Evolutionary conservation across 2,888 invertebrate species (phyloP).

Genomic region (Mimachlamys varia): DNA sequence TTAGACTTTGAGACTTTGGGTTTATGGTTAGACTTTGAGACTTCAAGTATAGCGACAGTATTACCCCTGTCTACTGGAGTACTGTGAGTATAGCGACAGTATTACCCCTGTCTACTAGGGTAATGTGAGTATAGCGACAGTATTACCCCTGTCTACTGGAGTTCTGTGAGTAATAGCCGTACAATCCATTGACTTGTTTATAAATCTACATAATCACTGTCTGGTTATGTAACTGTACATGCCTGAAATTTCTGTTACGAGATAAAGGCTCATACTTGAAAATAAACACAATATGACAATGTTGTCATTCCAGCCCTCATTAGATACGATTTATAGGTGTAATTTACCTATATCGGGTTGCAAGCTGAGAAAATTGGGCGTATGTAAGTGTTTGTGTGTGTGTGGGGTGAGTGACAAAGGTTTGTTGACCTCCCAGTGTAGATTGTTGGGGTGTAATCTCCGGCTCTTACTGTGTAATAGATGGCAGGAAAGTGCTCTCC

Average conservation of each 20-base stretch:
- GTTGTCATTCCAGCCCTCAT: neutral
- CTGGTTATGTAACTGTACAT: neutral
- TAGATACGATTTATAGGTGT: neutral
- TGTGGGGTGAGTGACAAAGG: neutral
- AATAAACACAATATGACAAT: neutral
- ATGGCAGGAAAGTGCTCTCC: neutral
- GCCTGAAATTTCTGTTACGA: neutral
- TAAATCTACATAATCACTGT: no score
- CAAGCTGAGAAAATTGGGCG: conserved; percentile 3
- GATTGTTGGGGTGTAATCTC: neutral
- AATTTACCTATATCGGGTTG: neutral
- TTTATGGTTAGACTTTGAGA: no score
- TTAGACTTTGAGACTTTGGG: no score
- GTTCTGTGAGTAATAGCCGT: no score
- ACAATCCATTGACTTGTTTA: no score
- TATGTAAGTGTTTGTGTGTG: neutral
- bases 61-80: no score
- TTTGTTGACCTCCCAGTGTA: neutral
- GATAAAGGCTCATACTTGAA: neutral
- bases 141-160: no score
- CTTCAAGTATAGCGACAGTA: no score
- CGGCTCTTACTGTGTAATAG: neutral
- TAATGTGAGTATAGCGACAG: no score
- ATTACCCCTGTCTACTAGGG: no score
- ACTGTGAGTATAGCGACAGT: no score